Evolutionary conservation across 2,797 vertebrate species (phyloP).

Genomic region (Smutsia temminckii): DNA sequence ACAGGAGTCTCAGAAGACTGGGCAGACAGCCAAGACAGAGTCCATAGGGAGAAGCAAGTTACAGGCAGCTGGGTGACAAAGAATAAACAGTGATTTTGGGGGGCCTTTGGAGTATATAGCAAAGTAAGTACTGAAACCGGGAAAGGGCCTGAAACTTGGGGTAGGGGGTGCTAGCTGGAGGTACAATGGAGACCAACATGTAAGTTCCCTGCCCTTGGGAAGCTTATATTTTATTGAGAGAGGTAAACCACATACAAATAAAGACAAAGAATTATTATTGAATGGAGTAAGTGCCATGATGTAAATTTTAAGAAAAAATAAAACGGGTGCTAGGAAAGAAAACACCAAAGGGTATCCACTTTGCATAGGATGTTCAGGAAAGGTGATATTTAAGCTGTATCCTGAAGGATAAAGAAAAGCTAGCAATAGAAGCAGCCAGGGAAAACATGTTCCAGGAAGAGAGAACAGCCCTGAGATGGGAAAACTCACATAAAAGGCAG

Average conservation of each 20-base stretch:
- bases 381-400: neutral
- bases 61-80: neutral
- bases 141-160: neutral
- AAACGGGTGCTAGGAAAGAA: neutral
- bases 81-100: neutral
- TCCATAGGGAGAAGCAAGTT: neutral
- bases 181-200: neutral
- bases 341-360: neutral
- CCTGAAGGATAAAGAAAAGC: neutral
- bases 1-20: neutral
- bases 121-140: neutral
- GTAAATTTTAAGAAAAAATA: neutral
- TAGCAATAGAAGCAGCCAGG: neutral
- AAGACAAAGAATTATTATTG: neutral
- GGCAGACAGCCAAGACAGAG: neutral
- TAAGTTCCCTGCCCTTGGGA: neutral
- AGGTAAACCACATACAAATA: neutral
- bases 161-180: neutral
- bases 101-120: accelerated
- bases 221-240: neutral
- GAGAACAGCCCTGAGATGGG: neutral
- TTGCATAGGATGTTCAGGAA: neutral
- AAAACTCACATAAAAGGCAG: neutral
- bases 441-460: neutral
- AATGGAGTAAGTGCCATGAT: neutral